These are phyloP conservation scores for Pipistrellus pipistrellus DNA, from an alignment of 2,797 vertebrate genomes.

Conservation along the genomic window DNA sequence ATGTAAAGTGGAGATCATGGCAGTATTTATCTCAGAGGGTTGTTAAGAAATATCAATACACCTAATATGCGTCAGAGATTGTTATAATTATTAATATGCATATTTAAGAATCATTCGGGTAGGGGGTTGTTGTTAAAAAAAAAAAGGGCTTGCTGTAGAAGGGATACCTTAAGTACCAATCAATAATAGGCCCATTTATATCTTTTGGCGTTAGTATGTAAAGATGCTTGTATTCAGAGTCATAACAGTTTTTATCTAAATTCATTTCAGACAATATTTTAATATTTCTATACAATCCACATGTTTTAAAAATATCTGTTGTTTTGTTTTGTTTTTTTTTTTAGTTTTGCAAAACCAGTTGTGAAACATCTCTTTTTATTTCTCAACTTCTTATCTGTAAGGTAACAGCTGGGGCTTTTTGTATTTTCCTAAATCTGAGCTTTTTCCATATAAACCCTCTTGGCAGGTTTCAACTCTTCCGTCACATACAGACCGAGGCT, in stretches of 20 bases:
- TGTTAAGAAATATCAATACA: neutral
- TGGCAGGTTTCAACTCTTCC: neutral
- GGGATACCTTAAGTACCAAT: neutral
- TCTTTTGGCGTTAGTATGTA: neutral
- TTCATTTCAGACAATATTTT: slow-evolving; percentile 55
- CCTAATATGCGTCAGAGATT: neutral
- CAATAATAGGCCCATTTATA: neutral
- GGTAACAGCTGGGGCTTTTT: neutral
- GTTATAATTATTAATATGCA: slow-evolving; percentile 9
- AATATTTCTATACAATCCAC: neutral
- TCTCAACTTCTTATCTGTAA: neutral
- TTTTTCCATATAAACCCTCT: neutral
- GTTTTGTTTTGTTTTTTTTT: neutral
- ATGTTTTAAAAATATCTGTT: neutral
- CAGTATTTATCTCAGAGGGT: neutral
- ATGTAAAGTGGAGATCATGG: neutral
- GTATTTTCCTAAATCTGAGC: neutral
- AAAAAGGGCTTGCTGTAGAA: neutral
- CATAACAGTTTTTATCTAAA: neutral
- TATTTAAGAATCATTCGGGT: neutral
- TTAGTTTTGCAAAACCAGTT: slow-evolving; percentile 25
- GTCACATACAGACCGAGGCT: neutral
- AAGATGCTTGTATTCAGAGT: neutral
- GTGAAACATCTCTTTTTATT: neutral
- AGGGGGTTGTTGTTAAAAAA: neutral